phyloP scores from a whole-genome alignment of 1,140 invertebrate genomes.

The Kradibia gibbosae region DNA sequence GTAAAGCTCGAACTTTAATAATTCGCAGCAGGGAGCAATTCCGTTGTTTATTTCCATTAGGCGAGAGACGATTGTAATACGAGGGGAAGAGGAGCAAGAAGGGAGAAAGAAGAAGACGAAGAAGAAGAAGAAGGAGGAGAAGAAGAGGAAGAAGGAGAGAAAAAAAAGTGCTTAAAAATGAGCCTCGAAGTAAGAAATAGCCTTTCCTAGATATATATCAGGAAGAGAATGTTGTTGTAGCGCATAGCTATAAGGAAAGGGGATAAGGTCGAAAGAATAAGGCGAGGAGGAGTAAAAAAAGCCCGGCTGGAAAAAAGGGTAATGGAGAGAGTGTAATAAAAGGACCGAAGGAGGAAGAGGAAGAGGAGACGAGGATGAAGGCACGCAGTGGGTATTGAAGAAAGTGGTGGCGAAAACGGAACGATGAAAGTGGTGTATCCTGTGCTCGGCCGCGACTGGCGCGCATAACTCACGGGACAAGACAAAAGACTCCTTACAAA shows the following conservation, averaged over 20 bases:
- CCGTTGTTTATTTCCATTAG: too few species aligned
- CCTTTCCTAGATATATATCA: slow-evolving; percentile 9
- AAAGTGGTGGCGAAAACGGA: slow-evolving; percentile 32
- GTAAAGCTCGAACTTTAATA: too few species aligned
- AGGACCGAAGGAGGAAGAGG: slow-evolving; percentile 1
- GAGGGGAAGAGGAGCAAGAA: too few species aligned
- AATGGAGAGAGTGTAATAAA: not conserved
- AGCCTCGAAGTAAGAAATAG: too few species aligned
- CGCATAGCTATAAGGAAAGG: not conserved
- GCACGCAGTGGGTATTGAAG: not conserved
- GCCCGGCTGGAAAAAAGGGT: not conserved
- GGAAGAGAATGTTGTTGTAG: slow-evolving; percentile 16
- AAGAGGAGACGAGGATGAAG: slow-evolving; percentile 4
- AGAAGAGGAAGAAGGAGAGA: too few species aligned
- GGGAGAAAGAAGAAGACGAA: too few species aligned
- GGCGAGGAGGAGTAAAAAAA: not conserved
- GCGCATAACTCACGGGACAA: too few species aligned
- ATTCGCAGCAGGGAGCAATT: too few species aligned
- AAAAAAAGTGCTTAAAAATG: too few species aligned
- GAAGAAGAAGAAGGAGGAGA: too few species aligned
- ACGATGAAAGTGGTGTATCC: slow-evolving; percentile 32
- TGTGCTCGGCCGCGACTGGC: not conserved
- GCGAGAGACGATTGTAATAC: too few species aligned
- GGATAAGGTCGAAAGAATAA: not conserved
- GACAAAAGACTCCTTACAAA: too few species aligned